Evolutionary conservation across 2,113 vertebrate genomes (phyloP), one percentile per base, ranked within the genome.

Genomic region (Pardalotus punctatus): DNA sequence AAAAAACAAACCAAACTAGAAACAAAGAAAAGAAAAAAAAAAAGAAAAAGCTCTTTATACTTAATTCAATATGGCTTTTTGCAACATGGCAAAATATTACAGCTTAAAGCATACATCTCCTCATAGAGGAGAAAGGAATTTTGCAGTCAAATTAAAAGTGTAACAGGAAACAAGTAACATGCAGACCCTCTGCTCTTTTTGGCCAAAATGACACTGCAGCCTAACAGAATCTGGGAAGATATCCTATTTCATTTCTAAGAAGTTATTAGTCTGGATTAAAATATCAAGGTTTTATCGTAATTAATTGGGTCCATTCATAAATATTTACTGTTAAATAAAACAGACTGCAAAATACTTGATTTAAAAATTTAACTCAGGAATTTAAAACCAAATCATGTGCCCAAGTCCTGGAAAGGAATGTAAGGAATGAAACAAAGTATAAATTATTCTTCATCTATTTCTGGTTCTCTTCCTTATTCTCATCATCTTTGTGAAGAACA

Each of bases 81-180:
- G 98, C 98, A 98, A 98, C 97, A 98, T 98, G 98, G 97, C 98
- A 98, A 98, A 98, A 97, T 97, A 98, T 98, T 98, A 98, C 98
- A 98, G 98, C 98, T 98, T 97, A 97, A 98, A 98, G 98, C 96
- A 98, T 97, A 98, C 95, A 95, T 99, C 98, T 99, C 99, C 99
- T 99, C 99, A 99, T 58, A 97, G 99, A 99, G 99, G 99, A 99
- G 98, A 97, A 97, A 98, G 94, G 94, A 97, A 96, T 98, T 98
- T 98, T 98, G 98, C 98, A 98, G 98, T 98, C 98, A 98, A 97
- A 97, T 96, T 93, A 98, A 97, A 97, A 97, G 69, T 58, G 2
- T 90, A 94, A 94, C 73, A 84, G 78, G 74, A 95, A 96, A 97
- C 77, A 92, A 96, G 76, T 96, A 97, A 97, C 66, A 95, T 95